phyloP scores from a whole-genome alignment of 2,113 vertebrate genomes.

The Nymphicus hollandicus region DNA sequence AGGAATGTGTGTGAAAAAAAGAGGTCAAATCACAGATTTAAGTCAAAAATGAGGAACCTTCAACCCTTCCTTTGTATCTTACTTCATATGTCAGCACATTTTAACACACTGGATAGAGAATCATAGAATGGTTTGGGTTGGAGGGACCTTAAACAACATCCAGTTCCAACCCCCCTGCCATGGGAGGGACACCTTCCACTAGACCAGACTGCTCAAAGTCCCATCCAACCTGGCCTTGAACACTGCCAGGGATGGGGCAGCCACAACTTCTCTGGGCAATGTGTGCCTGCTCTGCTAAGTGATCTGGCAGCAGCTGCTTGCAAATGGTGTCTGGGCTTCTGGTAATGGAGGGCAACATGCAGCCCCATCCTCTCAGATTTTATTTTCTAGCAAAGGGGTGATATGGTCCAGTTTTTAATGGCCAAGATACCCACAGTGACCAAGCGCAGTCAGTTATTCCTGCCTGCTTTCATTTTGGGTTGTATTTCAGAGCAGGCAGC shows the following conservation, averaged over 20 bases:
- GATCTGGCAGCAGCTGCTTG: rapidly evolving
- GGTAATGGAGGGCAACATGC: rapidly evolving
- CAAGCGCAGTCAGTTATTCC: rapidly evolving
- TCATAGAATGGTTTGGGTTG: not conserved
- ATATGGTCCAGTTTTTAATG: not conserved
- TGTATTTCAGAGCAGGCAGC: not conserved
- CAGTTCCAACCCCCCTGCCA: not conserved
- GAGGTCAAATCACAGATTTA: not conserved
- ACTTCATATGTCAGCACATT: not conserved
- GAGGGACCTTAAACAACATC: not conserved
- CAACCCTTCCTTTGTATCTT: not conserved
- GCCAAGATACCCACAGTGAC: not conserved
- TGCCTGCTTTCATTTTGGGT: not conserved
- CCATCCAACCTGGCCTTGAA: not conserved
- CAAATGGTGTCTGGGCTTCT: not conserved
- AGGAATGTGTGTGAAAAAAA: not conserved
- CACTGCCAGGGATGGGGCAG: not conserved
- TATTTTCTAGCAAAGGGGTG: not conserved
- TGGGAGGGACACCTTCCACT: not conserved
- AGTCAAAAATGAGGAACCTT: not conserved
- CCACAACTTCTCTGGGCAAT: not conserved
- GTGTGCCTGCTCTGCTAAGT: rapidly evolving
- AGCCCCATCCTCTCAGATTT: not conserved
- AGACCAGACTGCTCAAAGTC: not conserved
- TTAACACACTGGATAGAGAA: not conserved